Conservation (phyloP, 2,113 vertebrate species). For the Eptesicus fuscus region DNA sequence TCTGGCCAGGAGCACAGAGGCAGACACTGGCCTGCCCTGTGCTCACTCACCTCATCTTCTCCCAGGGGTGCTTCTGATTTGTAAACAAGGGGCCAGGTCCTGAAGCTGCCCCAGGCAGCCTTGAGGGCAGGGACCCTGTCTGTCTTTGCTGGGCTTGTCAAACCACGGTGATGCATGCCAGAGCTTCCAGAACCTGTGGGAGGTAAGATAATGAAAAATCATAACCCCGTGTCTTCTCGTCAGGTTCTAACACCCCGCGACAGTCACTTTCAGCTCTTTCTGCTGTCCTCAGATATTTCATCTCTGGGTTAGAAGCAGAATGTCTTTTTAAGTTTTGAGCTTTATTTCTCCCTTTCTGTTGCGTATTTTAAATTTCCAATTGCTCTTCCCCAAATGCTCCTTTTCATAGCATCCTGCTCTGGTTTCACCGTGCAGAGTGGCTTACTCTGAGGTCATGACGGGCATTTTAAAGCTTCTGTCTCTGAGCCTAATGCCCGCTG, state of each 20-base stretch:
- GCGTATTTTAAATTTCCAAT: neutral
- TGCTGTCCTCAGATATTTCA: neutral
- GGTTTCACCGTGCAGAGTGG: neutral
- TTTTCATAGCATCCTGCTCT: neutral
- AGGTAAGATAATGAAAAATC: neutral
- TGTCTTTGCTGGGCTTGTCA: neutral
- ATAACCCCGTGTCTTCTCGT: neutral
- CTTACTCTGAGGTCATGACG: fast-evolving
- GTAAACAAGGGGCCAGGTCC: neutral
- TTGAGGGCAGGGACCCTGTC: no score
- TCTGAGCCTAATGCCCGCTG: neutral
- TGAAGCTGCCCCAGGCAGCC: neutral
- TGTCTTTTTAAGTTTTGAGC: neutral
- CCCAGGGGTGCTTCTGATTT: no score
- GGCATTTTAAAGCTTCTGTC: neutral
- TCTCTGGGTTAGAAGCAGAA: neutral
- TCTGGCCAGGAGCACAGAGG: neutral
- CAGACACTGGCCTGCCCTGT: neutral
- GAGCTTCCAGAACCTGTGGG: neutral
- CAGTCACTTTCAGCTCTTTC: neutral
- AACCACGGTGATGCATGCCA: neutral
- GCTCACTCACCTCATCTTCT: neutral
- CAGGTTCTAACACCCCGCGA: neutral
- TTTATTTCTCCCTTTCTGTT: neutral
- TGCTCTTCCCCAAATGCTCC: neutral